Evolutionary conservation across 2,113 vertebrate species (phyloP).

Genomic region (Balaenoptera acutorostrata): DNA sequence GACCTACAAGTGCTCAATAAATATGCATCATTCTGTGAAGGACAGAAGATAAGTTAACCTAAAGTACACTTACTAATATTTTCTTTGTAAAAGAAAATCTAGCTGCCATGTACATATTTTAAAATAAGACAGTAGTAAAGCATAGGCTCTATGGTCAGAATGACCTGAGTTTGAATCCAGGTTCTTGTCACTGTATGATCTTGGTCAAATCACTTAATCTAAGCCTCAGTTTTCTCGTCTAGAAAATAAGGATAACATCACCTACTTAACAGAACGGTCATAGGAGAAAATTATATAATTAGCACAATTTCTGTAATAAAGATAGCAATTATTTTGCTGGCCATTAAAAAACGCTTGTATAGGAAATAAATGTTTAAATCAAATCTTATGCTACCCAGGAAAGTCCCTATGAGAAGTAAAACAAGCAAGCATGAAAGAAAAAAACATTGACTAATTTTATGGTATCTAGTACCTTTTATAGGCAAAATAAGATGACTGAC

Average conservation of each 20-base stretch:
- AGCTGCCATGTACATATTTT: background rate
- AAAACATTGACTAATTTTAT: background rate
- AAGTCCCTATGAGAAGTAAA: background rate
- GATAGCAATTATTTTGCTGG: background rate
- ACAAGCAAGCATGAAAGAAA: background rate
- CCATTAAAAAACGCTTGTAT: background rate
- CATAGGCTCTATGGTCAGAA: background rate
- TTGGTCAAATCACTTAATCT: constrained; percentile 15
- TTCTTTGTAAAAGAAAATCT: constrained; percentile 34
- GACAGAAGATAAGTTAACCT: background rate
- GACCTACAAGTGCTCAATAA: background rate
- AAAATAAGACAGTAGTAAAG: background rate
- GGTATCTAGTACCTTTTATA: constrained; percentile 1
- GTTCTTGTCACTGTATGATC: background rate
- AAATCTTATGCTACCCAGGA: background rate
- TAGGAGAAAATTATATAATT: background rate
- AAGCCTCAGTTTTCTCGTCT: constrained; percentile 2
- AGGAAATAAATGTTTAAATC: background rate
- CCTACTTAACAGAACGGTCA: background rate
- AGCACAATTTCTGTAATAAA: background rate
- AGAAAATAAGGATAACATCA: background rate
- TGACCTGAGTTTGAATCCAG: background rate
- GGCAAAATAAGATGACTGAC: constrained; percentile 9
- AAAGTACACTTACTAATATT: background rate
- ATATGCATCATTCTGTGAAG: background rate